Conservation (phyloP, 2,113 vertebrate species). For the Ammospiza nelsoni region DNA sequence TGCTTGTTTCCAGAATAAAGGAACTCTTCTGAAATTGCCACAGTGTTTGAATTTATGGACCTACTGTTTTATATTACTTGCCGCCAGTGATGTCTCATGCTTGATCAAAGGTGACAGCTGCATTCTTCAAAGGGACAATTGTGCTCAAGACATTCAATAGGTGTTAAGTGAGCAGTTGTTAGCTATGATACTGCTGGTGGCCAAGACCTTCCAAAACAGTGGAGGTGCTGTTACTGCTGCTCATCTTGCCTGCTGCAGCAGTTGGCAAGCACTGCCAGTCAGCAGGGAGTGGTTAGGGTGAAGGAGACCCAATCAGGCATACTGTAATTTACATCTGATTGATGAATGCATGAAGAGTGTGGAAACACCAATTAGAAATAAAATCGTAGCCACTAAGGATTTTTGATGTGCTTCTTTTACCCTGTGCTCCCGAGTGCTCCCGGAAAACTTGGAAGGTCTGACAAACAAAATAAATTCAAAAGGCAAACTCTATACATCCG, state of each 20-base stretch:
- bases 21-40: neutral
- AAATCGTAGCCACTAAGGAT: neutral
- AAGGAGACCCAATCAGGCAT: slow-evolving; percentile 52
- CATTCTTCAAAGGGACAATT: slow-evolving; percentile 33
- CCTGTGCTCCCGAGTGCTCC: neutral
- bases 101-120: neutral
- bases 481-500: neutral
- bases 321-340: slow-evolving; percentile 64
- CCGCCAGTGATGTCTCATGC: neutral
- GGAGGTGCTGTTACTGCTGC: slow-evolving; percentile 32
- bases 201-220: neutral
- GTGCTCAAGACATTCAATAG: neutral
- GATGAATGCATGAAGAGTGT: slow-evolving; percentile 27
- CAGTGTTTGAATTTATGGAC: neutral
- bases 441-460: neutral
- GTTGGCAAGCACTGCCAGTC: slow-evolving; percentile 68
- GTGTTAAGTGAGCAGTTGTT: slow-evolving; percentile 58
- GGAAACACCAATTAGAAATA: slow-evolving; percentile 42
- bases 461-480: neutral
- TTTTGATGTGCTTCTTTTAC: neutral
- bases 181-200: slow-evolving; percentile 11
- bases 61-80: neutral
- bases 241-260: slow-evolving; percentile 60
- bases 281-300: slow-evolving; percentile 53
- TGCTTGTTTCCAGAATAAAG: neutral